Conservation (phyloP, 2,113 vertebrate species). For the rat (Rattus norvegicus) region DNA sequence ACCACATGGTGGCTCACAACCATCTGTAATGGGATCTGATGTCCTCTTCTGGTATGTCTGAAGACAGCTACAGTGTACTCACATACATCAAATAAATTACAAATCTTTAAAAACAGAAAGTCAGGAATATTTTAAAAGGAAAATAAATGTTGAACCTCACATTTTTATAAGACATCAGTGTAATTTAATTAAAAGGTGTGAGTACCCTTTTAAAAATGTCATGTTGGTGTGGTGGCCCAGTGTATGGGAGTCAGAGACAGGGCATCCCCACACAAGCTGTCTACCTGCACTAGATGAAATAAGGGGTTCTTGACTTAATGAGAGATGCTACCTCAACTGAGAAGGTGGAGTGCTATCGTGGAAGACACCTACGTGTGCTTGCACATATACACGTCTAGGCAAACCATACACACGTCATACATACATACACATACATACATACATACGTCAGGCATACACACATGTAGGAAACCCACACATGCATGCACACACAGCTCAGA, state of each 20-base stretch:
- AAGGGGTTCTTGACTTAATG: too few species aligned
- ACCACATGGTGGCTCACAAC: too few species aligned
- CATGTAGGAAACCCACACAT: background rate
- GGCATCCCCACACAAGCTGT: background rate
- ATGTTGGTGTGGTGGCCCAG: too few species aligned
- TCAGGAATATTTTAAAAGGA: background rate
- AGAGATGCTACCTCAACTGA: background rate
- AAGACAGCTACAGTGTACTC: too few species aligned
- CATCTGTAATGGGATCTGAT: too few species aligned
- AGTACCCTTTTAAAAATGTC: background rate
- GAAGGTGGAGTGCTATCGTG: background rate
- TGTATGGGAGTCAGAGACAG: background rate
- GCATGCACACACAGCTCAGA: background rate
- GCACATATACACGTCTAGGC: background rate
- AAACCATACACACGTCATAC: background rate
- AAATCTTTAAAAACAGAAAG: too few species aligned
- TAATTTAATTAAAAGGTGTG: slow-evolving; percentile 33
- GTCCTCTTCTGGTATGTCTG: too few species aligned
- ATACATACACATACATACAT: background rate
- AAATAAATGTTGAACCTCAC: slow-evolving; percentile 35
- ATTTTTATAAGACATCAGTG: slow-evolving; percentile 29
- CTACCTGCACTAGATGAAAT: background rate
- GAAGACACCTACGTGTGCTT: background rate
- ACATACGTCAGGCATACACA: background rate
- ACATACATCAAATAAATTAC: too few species aligned